phyloP scores from a whole-genome alignment of 2,888 invertebrate genomes.

The Meta bourneti region DNA sequence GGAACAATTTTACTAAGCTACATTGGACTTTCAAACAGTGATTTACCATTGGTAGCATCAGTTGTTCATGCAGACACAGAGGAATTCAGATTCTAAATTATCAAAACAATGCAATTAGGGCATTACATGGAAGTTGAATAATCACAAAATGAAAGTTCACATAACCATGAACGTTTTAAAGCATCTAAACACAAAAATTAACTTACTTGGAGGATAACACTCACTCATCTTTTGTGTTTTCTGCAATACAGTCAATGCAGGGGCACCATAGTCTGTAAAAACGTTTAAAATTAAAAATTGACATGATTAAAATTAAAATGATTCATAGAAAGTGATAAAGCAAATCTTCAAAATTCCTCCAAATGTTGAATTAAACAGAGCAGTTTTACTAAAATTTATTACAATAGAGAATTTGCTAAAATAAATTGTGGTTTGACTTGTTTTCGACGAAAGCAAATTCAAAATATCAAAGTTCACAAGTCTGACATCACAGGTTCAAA shows the following conservation, averaged over 20 bases:
- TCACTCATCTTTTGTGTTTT: conserved; percentile 2
- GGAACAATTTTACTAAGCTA: no score
- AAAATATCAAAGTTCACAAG: no score
- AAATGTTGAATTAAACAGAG: no score
- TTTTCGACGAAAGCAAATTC: no score
- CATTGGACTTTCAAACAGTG: neutral
- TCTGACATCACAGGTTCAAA: no score
- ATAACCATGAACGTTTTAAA: neutral
- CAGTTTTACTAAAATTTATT: no score
- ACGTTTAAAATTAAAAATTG: neutral
- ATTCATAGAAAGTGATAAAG: no score
- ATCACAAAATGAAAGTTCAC: neutral
- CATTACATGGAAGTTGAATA: neutral
- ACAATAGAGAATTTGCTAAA: no score
- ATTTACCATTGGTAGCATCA: conserved; percentile 27
- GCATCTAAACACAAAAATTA: neutral
- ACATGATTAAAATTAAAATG: no score
- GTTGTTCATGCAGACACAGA: conserved; percentile 34
- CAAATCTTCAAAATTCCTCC: no score
- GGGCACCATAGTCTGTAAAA: conserved; percentile 30
- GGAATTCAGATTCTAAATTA: conserved; percentile 41
- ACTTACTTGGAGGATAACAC: conserved; percentile 55
- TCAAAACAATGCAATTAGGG: neutral
- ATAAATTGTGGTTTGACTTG: no score
- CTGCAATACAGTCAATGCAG: conserved; percentile 4